A percentile compares a stretch with the other conserved stretches of the same genome.
phyloP scores from a whole-genome alignment of 2,113 vertebrate genomes.

The Cyphomyrus discorhynchus region DNA sequence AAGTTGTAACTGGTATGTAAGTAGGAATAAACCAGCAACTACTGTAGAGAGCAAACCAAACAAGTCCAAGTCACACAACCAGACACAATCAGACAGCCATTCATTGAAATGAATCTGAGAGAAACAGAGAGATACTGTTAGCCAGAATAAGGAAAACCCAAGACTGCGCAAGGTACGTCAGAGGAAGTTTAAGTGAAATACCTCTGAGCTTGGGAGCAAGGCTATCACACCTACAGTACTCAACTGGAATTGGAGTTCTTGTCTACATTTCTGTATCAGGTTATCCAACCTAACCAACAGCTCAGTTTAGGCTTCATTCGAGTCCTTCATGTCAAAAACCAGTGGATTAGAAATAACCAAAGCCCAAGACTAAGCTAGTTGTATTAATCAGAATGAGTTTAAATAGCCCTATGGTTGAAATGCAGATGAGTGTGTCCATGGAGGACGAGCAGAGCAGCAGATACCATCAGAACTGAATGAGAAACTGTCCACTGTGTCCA shows the following conservation, averaged over 20 bases:
- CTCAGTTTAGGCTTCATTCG: background rate
- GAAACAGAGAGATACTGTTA: background rate
- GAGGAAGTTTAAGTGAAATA: background rate
- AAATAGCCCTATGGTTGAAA: background rate
- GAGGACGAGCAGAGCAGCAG: background rate
- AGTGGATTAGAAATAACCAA: background rate
- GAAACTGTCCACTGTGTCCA: background rate
- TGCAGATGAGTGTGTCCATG: background rate
- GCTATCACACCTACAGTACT: background rate
- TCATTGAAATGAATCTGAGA: background rate
- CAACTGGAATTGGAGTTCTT: background rate
- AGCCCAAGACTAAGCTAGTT: background rate
- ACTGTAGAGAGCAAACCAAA: background rate
- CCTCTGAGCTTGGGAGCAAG: background rate
- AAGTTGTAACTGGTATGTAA: background rate
- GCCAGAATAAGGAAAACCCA: background rate
- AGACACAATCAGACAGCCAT: background rate
- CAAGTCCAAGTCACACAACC: background rate
- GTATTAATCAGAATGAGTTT: background rate
- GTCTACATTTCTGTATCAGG: background rate
- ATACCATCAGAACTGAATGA: background rate
- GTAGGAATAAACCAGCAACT: background rate
- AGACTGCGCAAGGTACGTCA: background rate
- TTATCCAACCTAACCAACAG: background rate
- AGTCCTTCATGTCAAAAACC: background rate